Evolutionary conservation across 2,113 vertebrate species (phyloP), one percentile per base, ranked within the genome.

Genomic region (Machaerirhynchus nigripectus): DNA sequence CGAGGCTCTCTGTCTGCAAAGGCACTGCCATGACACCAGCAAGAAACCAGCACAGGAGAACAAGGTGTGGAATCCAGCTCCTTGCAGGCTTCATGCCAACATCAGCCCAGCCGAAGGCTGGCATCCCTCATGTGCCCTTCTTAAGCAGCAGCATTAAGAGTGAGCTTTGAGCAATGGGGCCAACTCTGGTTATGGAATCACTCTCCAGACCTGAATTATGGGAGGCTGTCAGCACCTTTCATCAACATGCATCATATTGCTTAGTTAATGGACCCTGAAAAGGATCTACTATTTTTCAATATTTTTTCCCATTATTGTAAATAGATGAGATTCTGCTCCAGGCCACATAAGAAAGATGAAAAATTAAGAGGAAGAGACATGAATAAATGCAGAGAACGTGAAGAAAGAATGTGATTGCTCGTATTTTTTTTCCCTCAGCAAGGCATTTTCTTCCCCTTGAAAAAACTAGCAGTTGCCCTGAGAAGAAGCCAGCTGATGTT

Each of bases 241-340:
- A 93, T 96, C 90, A 93, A 77, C 79, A 92, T 77, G 68, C 70
- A 85, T 94, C 93, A 55, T 44, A 65, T 67, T 74, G 63, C 84
- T 80, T 85, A 85, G 61, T 73, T 96, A 94, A 93, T 79, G 71
- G 93, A 90, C 70, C 90, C 84, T 70, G 75, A 87, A 83, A 90
- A 94, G 50, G 74, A 83, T 88, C 87, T 90, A 87, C 84, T 94
- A 63, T 88, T 97, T 96, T 96, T 94, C 95, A 96, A 93, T 93
- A 88, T 91, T 87, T 95, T 95, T 94, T 74, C 76, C 79, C 85
- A 95, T 97, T 96, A 96, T 76, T 93, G 59, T 93, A 95, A 95
- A 96, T 91, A 91, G 92, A 95, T 95, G 84, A 96, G 92, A 95
- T 89, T 96, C 91, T 90, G 89, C 89, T 96, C 55, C 87, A 85